Evolutionary conservation across 1,140 invertebrate genomes (phyloP), one percentile per base, ranked within the genome.

Genomic region (Campoletis sonorensis): DNA sequence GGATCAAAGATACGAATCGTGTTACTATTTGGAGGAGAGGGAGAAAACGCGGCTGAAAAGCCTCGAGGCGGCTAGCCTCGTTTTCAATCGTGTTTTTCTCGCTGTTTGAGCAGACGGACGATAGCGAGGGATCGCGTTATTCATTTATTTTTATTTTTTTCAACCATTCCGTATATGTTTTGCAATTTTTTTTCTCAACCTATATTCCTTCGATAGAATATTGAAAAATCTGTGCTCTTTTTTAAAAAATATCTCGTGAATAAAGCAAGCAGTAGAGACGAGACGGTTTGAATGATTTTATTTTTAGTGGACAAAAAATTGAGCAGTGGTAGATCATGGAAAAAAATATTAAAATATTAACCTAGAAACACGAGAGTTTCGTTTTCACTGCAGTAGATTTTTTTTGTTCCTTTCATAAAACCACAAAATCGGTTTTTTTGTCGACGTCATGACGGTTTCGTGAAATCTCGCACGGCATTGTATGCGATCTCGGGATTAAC

Each of bases 1-100:
- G 67, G 67, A 70, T 70, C 67, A 70, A 70, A 70, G 67, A 70
- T 70, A 70, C 67, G 67, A 70, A 70, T 70, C 67, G 27, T 27
- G 67, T 70, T 70, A 70, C 27, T 26, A 18, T 30, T 30, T 16
- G 1, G 16, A 70, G 30, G 30, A 33, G 27, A 30, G 18, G 27
- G 67, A 30, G 30, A 16, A n/a, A 70, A n/a, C 27, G 30, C 27
- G 67, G 30, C n/a, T 30, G 27, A 33, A 70, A 70, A 70, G 27
- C 67, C 67, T 30, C 21, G 27, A 33, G 11, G 67, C 61, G 61
- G 67, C 67, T 33, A 30, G 67, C 18, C 30, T 30, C 27, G 67
- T 70, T 70, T 70, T 70, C 67, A 70, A 70, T 70, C 30, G 27
- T 70, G 27, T 70, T 33, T 70, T 70, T 70, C 64, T 33, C 67